Percentiles rank a stretch among this genome's conserved stretches.
These are phyloP conservation scores for Cyprinodon diabolis DNA, from an alignment of 2,797 vertebrate genomes.

Conservation along the genomic window DNA sequence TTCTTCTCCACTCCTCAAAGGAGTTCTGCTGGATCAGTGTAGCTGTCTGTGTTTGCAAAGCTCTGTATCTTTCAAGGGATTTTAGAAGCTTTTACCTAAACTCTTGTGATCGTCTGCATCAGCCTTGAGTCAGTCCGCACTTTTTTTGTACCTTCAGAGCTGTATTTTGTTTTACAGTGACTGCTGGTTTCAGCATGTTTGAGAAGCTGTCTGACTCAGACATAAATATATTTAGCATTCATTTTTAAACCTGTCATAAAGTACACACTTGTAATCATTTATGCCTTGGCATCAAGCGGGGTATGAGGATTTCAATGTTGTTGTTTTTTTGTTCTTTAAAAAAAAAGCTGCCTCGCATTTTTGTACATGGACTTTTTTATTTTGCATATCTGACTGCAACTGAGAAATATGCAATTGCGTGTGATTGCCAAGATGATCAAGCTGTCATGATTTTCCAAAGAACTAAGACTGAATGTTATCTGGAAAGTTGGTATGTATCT, in stretches of 20 bases:
- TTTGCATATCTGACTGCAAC: slow-evolving; percentile 17
- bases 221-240: slow-evolving; percentile 16
- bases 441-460: slow-evolving; percentile 21
- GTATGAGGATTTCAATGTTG: slow-evolving; percentile 2
- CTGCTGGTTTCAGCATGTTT: slow-evolving; percentile 46
- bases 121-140: slow-evolving; percentile 14
- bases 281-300: no score
- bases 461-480: slow-evolving; percentile 46
- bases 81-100: background rate
- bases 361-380: background rate
- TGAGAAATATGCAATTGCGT: slow-evolving; percentile 16
- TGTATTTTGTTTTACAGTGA: slow-evolving; percentile 10
- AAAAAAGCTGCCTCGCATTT: background rate
- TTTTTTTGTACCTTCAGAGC: background rate
- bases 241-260: slow-evolving; percentile 16
- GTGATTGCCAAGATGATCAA: slow-evolving; percentile 1
- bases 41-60: slow-evolving; percentile 53
- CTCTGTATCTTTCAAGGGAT: slow-evolving; percentile 9
- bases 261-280: slow-evolving; percentile 11
- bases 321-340: slow-evolving; percentile 1
- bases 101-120: background rate
- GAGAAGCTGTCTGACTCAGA: slow-evolving; percentile 24
- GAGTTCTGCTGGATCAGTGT: slow-evolving; percentile 20
- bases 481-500: slow-evolving; percentile 56
- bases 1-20: slow-evolving; percentile 19